phyloP scores from a whole-genome alignment of 1,140 invertebrate genomes.

The Sinella curviseta region DNA sequence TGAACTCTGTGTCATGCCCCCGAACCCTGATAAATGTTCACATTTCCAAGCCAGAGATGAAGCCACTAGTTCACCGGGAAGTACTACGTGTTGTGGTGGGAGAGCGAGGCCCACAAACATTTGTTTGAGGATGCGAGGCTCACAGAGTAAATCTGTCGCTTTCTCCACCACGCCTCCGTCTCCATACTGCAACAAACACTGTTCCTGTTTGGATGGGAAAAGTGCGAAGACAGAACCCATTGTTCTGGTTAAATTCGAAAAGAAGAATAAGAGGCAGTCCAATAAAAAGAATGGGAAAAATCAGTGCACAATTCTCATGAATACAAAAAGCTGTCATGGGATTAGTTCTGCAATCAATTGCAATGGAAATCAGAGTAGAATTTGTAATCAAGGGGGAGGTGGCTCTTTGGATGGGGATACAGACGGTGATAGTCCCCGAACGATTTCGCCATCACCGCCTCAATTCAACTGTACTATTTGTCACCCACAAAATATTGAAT shows the following conservation, averaged over 20 bases:
- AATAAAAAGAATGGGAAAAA: neutral
- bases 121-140: too few relatives aligned
- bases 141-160: too few relatives aligned
- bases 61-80: too few relatives aligned
- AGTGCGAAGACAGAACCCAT: conserved; percentile 28
- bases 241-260: conserved; percentile 41
- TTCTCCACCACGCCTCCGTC: neutral
- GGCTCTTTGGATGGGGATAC: neutral
- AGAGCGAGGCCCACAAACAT: too few relatives aligned
- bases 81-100: too few relatives aligned
- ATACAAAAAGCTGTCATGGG: neutral
- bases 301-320: conserved; percentile 38
- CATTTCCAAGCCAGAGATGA: too few relatives aligned
- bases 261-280: conserved; percentile 20
- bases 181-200: neutral
- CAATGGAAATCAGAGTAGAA: neutral
- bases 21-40: too few relatives aligned
- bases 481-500: too few relatives aligned
- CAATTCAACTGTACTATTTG: too few relatives aligned
- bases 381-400: neutral
- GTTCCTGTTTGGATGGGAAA: neutral
- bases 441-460: too few relatives aligned
- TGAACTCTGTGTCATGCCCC: too few relatives aligned
- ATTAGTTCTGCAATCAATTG: neutral
- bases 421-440: neutral